Conservation (phyloP, 2,113 vertebrate genomes). For the Circaetus cinerascens region DNA sequence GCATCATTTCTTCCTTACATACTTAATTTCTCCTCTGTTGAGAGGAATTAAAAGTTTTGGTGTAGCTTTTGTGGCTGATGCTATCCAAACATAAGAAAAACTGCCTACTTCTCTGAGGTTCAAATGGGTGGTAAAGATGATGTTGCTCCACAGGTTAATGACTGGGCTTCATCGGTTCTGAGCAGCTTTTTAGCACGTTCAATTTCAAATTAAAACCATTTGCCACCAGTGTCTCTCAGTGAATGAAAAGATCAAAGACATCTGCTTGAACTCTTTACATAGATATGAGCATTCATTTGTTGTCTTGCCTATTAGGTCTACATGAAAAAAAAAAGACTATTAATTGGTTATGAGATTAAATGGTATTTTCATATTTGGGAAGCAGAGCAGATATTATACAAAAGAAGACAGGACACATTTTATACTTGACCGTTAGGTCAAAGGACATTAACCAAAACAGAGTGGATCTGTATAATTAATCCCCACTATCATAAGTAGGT, state of each 20-base stretch:
- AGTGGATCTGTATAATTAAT: not conserved
- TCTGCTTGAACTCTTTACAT: constrained; percentile 38
- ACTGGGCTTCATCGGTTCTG: constrained; percentile 61
- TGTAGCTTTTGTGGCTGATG: not conserved
- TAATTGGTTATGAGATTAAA: not conserved
- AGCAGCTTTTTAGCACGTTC: constrained; percentile 64
- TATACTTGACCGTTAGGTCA: not conserved
- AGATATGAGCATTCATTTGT: not conserved
- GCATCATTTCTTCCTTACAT: not conserved
- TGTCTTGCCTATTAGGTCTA: not conserved
- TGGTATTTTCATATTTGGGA: not conserved
- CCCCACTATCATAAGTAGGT: not conserved
- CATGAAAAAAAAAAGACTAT: not conserved
- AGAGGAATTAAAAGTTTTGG: not conserved
- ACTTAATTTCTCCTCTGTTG: not conserved
- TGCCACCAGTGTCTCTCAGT: constrained; percentile 46
- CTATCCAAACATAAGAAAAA: constrained; percentile 51
- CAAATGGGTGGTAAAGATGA: constrained; percentile 50
- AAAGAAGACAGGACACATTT: not conserved
- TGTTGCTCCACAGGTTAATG: constrained; percentile 27
- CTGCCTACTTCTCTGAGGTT: constrained; percentile 17
- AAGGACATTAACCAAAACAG: not conserved
- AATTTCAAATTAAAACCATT: constrained; percentile 71
- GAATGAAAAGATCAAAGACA: constrained; percentile 49
- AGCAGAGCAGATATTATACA: not conserved